Evolutionary conservation across 2,888 invertebrate species (phyloP).

Genomic region (Pheosia gnoma): DNA sequence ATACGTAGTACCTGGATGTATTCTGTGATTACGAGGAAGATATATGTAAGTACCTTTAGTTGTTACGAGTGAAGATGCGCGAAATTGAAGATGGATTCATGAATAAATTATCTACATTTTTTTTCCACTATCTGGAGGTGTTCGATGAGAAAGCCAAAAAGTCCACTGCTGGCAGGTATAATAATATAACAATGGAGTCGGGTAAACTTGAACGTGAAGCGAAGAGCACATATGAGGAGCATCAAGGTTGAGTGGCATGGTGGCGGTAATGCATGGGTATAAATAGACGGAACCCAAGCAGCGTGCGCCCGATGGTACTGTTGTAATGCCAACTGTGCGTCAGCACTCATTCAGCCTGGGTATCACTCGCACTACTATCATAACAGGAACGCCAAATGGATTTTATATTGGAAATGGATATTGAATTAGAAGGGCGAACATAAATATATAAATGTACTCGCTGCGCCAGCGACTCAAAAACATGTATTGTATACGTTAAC

Average conservation of each 20-base stretch:
- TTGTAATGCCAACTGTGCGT: conserved; percentile 44
- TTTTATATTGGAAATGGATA: background rate
- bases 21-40: too few species aligned
- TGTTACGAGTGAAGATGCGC: too few species aligned
- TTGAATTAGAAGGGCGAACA: background rate
- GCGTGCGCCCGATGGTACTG: conserved; percentile 57
- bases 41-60: too few species aligned
- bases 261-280: conserved; percentile 68
- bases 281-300: conserved; percentile 64
- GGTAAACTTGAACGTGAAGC: conserved; percentile 33
- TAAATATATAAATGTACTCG: background rate
- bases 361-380: conserved; percentile 33
- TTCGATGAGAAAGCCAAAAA: too few species aligned
- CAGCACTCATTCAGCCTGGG: conserved; percentile 44
- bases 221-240: conserved; percentile 35
- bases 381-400: conserved; percentile 20
- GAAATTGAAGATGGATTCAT: too few species aligned
- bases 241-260: conserved; percentile 66
- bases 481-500: too few species aligned
- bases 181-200: conserved; percentile 4
- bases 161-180: background rate
- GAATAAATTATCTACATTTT: too few species aligned
- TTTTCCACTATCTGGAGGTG: too few species aligned
- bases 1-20: too few species aligned
- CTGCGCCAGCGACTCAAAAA: too few species aligned